Base-by-base conservation (phyloP, 1,140 invertebrate genomes). In the Agrypnia vestita region DNA sequence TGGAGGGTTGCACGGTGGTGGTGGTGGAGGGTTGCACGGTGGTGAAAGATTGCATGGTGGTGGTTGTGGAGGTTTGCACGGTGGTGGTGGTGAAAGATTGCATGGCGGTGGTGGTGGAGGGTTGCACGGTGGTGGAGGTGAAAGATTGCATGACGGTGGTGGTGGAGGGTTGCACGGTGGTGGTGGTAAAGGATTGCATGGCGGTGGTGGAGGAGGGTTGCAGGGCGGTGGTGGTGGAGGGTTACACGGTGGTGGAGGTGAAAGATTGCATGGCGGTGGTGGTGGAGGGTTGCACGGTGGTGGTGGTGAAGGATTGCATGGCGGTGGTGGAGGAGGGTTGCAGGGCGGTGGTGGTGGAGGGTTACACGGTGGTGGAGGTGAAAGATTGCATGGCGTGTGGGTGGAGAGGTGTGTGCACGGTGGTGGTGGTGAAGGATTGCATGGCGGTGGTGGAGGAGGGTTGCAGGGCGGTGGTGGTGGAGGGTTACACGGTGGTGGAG, bases 11-110 rank as follows among this genome's bases (percentile, higher is more conserved):
- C 49, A 51, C 49, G 49, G 11, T 51, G 49, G n/a, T n/a, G n/a
- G n/a, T n/a, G n/a, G n/a, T n/a, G n/a, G n/a, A n/a, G n/a, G n/a
- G n/a, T n/a, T n/a, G n/a, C n/a, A 15, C 8, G 49, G 8, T 51
- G 49, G 49, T 9, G 49, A 8, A 15, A 8, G 8, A 8, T 51
- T 12, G 8, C 49, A 51, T 8, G 49, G 49, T 51, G 49, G 49
- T 12, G 49, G 8, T 9, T 1, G 49, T 3, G 49, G 49, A 51
- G 49, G 8, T 3, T 51, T 12, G 8, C 49, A 51, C 11, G 49
- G 49, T 51, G 49, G 11, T 4, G 49, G 47, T 83, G 84, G 84
- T 85, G 84, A 83, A n/a, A n/a, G n/a, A n/a, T n/a, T n/a, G n/a
- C n/a, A n/a, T n/a, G n/a, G n/a, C n/a, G n/a, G n/a, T n/a, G n/a